phyloP scores from a whole-genome alignment of 2,797 vertebrate genomes.

The Peromyscus attwateri region DNA sequence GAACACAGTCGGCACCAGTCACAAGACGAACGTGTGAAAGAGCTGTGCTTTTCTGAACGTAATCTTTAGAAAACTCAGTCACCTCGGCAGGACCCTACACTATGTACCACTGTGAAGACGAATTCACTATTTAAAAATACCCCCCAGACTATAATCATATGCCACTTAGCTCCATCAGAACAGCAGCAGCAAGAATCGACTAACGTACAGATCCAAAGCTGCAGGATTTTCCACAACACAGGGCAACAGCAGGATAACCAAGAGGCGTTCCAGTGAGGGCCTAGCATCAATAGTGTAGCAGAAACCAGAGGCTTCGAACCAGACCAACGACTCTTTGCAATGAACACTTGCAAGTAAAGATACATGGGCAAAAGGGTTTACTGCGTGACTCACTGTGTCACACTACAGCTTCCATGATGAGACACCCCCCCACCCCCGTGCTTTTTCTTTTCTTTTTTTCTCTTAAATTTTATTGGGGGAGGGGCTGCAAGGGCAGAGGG shows the following conservation, averaged over 20 bases:
- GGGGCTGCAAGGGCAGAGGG: background rate
- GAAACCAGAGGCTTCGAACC: background rate
- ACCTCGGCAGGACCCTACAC: background rate
- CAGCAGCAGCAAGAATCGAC: background rate
- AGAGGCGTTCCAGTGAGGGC: background rate
- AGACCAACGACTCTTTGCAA: background rate
- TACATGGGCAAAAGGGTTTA: background rate
- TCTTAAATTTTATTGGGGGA: background rate
- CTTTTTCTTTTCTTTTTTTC: background rate
- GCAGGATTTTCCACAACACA: background rate
- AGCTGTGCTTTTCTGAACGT: background rate
- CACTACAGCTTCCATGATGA: background rate
- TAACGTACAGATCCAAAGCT: background rate
- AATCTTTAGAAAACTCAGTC: background rate
- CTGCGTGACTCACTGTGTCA: background rate
- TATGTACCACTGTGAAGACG: background rate
- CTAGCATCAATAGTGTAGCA: background rate
- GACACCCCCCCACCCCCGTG: too few relatives aligned
- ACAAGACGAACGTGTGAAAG: background rate
- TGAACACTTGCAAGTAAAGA: background rate
- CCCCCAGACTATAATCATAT: background rate
- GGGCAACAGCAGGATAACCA: background rate
- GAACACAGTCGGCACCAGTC: background rate
- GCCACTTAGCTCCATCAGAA: background rate
- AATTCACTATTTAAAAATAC: conserved; percentile 30